Evolutionary conservation across 1,140 invertebrate genomes (phyloP), one percentile per base, ranked within the genome.

Genomic region (Procambarus virginalis): DNA sequence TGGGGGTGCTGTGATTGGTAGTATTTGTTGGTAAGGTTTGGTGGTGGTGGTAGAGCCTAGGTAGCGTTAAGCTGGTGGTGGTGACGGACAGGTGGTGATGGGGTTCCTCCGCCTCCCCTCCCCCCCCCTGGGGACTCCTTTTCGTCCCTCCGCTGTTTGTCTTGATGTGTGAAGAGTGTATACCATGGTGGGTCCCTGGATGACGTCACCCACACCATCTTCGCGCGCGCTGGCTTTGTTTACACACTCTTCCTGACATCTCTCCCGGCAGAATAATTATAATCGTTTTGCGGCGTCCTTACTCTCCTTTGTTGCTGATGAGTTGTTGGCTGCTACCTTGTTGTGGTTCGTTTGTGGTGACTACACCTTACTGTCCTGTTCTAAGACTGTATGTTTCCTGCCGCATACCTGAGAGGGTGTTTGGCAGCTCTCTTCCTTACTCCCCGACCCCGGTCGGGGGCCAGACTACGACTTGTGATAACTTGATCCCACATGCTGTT

Each of bases 111-210:
- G 14, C 60, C 51, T 55, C 34, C 51, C 49, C 4, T 3, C 79
- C 79, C 60, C 51, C n/a, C 22, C 9, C 12, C 64, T 17, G 64
- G 4, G 46, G 48, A 70, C 73, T 68, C 68, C 83, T 70, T 64
- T n/a, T n/a, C n/a, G n/a, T 49, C 51, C 73, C 83, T 68, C 49
- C 83, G 76, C 34, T 85, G 84, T 85, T 85, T 75, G 75, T 85
- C 84, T 85, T 85, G 73, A n/a, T n/a, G 73, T 60, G 84, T 46
- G 49, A 77, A 77, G 84, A 77, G 84, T 85, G 84, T 85, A 77
- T 85, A 85, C 84, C 60, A 49, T 85, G 84, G 68, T 64, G n/a
- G 84, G 84, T 17, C 20, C 64, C 64, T 55, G 51, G 51, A 34
- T 85, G 84, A 85, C 84, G 84, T 85, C 84, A 85, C 58, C 70